phyloP scores from a whole-genome alignment of 35 echinoderm and acorn worm genomes.

The Acanthaster planci region DNA sequence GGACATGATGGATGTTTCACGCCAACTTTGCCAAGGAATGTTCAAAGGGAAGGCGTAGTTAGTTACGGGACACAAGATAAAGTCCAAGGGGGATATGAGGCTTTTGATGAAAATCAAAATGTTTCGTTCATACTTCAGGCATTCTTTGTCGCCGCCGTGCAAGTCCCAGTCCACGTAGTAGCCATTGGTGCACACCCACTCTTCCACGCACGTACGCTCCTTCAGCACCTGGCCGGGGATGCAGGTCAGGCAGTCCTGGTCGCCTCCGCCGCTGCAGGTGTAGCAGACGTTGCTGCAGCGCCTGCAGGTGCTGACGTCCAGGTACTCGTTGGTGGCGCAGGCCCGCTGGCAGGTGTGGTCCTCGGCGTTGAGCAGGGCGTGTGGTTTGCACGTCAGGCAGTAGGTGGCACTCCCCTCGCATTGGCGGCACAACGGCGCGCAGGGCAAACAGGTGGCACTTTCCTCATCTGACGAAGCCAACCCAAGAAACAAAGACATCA shows the following conservation, averaged over 20 bases:
- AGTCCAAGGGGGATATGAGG: no score
- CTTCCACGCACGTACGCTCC: slow-evolving; percentile 31
- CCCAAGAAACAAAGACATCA: background rate
- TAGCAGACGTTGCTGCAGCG: slow-evolving; percentile 26
- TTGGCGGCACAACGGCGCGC: slow-evolving; percentile 28
- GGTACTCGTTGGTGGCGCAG: slow-evolving; percentile 50
- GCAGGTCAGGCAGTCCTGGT: slow-evolving; percentile 45
- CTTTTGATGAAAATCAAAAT: no score
- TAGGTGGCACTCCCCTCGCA: slow-evolving; percentile 22
- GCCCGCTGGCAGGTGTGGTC: slow-evolving; percentile 15
- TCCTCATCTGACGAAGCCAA: background rate
- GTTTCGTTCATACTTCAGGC: no score
- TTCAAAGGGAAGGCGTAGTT: no score
- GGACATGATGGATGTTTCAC: no score
- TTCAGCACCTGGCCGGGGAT: background rate
- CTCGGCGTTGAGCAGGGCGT: slow-evolving; percentile 21
- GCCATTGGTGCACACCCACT: slow-evolving; percentile 31
- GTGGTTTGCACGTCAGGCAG: slow-evolving; percentile 32
- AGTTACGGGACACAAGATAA: no score
- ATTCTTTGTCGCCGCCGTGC: background rate
- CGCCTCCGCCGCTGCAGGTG: slow-evolving; percentile 18
- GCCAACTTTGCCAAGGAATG: no score
- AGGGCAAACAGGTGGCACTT: slow-evolving; percentile 21
- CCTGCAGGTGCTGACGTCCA: slow-evolving; percentile 27
- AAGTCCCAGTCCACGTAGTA: slow-evolving; percentile 18